A percentile compares a stretch with the other conserved stretches of the same genome.
Conservation (phyloP, 1,140 invertebrate species). For the Bombus fervidus region DNA sequence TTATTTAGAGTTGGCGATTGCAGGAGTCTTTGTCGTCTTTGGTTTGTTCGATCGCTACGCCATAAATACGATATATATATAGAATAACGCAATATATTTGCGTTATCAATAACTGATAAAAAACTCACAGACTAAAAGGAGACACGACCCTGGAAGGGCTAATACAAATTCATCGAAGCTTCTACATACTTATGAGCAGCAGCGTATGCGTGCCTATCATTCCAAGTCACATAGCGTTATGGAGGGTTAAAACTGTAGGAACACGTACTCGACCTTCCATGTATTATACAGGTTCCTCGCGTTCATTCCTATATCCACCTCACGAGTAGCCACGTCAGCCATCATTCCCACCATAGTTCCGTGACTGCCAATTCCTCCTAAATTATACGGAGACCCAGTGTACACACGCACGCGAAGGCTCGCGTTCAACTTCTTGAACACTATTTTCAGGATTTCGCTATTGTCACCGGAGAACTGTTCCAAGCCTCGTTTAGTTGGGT, state of each 20-base stretch:
- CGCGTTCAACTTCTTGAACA: conserved; percentile 44
- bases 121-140: no score
- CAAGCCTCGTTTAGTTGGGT: neutral
- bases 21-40: no score
- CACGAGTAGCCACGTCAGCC: conserved; percentile 33
- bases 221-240: neutral
- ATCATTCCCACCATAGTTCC: conserved; percentile 49
- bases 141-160: no score
- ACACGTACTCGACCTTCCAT: conserved; percentile 51
- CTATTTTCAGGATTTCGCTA: conserved; percentile 47
- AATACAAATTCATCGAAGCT: no score
- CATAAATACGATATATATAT: no score
- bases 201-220: neutral
- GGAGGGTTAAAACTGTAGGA: neutral
- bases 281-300: conserved; percentile 5
- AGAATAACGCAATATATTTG: no score
- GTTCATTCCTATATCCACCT: conserved; percentile 61
- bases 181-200: neutral
- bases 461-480: conserved; percentile 52
- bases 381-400: neutral
- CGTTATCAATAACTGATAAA: no score
- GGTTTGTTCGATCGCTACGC: no score
- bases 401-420: conserved; percentile 13
- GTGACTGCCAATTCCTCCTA: conserved; percentile 45
- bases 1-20: no score